Percentiles rank a stretch among this genome's conserved stretches.
phyloP scores from a whole-genome alignment of 2,797 vertebrate genomes.

The Myotis findleyi region DNA sequence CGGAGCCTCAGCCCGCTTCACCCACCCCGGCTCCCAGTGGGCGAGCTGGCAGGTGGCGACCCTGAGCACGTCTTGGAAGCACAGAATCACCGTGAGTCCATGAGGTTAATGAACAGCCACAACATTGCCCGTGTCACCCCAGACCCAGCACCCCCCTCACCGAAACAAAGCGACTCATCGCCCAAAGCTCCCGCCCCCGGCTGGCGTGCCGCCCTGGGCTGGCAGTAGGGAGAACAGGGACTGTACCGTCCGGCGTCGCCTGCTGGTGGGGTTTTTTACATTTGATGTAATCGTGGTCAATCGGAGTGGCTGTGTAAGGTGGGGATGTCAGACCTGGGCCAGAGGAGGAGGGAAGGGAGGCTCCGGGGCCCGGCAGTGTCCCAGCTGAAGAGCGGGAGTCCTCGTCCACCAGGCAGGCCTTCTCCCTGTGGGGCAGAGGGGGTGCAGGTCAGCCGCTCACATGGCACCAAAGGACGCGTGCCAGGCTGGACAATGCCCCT shows the following conservation, averaged over 20 bases:
- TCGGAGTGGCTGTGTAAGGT: slow-evolving; percentile 98
- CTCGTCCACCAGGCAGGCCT: slow-evolving; percentile 94
- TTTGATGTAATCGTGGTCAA: slow-evolving; percentile 99
- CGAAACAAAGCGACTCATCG: slow-evolving; percentile 63
- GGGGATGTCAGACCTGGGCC: slow-evolving; percentile 99
- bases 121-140: slow-evolving; percentile 95
- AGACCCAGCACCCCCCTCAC: slow-evolving; percentile 91
- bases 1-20: background rate
- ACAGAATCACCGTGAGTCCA: slow-evolving; percentile 78
- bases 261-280: slow-evolving; percentile 98
- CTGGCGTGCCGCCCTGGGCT: slow-evolving; percentile 91
- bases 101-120: slow-evolving; percentile 81
- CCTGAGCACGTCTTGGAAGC: slow-evolving; percentile 74
- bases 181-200: slow-evolving; percentile 84
- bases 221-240: slow-evolving; percentile 96
- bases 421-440: slow-evolving; percentile 90
- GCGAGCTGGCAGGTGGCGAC: slow-evolving; percentile 83
- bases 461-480: background rate
- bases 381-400: slow-evolving; percentile 95
- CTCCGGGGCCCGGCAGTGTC: slow-evolving; percentile 89
- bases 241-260: slow-evolving; percentile 99
- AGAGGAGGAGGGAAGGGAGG: slow-evolving; percentile 91
- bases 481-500: background rate
- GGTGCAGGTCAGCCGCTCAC: background rate
- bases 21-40: slow-evolving; percentile 12